Evolutionary conservation across 2,113 vertebrate genomes (phyloP), one percentile per base, ranked within the genome.

Genomic region (Gopherus evgoodei): DNA sequence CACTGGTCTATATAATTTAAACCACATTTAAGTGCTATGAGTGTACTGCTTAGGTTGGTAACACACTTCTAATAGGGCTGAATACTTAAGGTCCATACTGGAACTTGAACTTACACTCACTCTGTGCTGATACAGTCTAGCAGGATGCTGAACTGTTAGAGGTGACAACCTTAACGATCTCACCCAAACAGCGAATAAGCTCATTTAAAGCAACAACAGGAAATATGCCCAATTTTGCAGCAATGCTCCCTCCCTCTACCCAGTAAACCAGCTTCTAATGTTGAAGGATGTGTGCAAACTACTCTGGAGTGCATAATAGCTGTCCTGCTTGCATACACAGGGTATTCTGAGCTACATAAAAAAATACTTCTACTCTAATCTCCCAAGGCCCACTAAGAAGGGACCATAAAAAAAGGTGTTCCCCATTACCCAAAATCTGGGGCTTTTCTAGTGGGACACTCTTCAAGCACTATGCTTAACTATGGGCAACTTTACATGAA

Each of bases 311-410:
- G 2, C 90, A 11, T 81, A 83, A 53, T 84, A 56, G 72, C 0
- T 14, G 72, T 92, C 89, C 92, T 88, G 87, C 57, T 72, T 84
- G 90, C 79, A 49, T 84, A 90, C 81, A 47, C 0, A 79, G 93
- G 72, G 0, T 12, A 47, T 81, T 86, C 93, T 84, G n/a, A 69
- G 89, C 72, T 78, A 47, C n/a, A 72, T 38, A 27, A 44, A 44
- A 78, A 12, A 78, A 27, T 10, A 72, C 19, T 13, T 44, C 21
- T 24, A 76, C 84, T 24, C 0, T 0, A 83, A 91, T 95, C 89
- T 89, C 94, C 83, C 93, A 93, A 94, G 53, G 89, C 79, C 90
- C 93, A 91, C 84, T 54, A 95, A 93, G 93, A 94, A 93, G 75
- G 88, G 91, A 85, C 49, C 91, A 82, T 93, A 89, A 95, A 88